Base-by-base conservation (phyloP, 2,888 invertebrate genomes). In the Synanthedon formicaeformis region DNA sequence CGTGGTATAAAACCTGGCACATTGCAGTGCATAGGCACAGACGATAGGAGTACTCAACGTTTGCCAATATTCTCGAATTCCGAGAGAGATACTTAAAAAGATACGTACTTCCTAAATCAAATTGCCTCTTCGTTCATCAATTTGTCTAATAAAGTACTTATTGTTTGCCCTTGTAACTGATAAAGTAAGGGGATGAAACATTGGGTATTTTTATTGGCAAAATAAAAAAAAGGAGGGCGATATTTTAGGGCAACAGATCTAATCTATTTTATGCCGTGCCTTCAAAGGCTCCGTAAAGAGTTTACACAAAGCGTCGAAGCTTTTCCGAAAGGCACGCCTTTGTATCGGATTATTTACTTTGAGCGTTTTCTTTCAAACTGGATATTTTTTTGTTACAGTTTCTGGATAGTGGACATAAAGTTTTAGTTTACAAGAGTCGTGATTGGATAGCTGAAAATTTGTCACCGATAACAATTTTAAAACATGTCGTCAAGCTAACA, bases 331-430 rank as follows among this genome's bases (percentile, higher is more conserved):
- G 34, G 34, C 14, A 45, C 45, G 45, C 45, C 45, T 45, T 45
- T 13, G 45, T 45, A 45, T 45, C 45, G 45, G 45, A n/a, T 45
- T 45, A 45, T 45, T 45, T 45, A 45, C 45, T 45, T 45, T 45
- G 14, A 45, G n/a, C 12, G 45, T 45, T 45, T 45, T 6, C 6
- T 45, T 45, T 45, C 12, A 45, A 14, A 45, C n/a, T 11, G 45
- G 45, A 45, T 14, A 45, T 12, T n/a, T 45, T n/a, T 45, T 45
- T 6, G 6, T 45, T 52, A 59, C 52, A 50, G 52, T 48, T 53
- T 53, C 13, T 14, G 4, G 41, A 51, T 55, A 34, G 34, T 34
- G 34, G 10, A 34, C 34, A 34, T 34, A 34, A 34, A 34, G 34
- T 34, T 34, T 34, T 34, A 34, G 6, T 34, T 10, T 6, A 2